Evolutionary conservation across 2,888 invertebrate genomes (phyloP).

Genomic region (Teleogryllus oceanicus): DNA sequence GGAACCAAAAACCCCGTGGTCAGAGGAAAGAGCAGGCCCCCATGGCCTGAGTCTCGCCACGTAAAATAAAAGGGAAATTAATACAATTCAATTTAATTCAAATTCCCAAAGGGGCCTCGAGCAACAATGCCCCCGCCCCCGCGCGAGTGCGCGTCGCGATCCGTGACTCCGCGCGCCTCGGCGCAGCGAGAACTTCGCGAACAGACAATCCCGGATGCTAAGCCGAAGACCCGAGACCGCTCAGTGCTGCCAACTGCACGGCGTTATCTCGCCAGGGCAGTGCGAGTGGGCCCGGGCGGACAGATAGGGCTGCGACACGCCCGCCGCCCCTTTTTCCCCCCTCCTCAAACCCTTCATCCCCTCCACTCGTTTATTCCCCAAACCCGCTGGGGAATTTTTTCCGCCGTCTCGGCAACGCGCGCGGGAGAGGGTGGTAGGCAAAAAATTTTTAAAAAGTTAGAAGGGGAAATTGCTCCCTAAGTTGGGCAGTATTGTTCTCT

Average conservation of each 20-base stretch:
- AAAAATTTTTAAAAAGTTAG: background rate
- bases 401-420: background rate
- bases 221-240: background rate
- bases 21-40: too few relatives aligned
- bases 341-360: background rate
- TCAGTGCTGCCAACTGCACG: slow-evolving; percentile 1
- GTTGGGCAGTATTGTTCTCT: slow-evolving; percentile 18
- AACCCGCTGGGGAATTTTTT: background rate
- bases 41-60: too few relatives aligned
- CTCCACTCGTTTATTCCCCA: background rate
- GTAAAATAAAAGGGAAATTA: too few relatives aligned
- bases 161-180: too few relatives aligned
- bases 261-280: background rate
- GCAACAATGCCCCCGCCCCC: too few relatives aligned
- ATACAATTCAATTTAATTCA: too few relatives aligned
- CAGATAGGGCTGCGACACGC: background rate
- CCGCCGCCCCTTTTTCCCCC: background rate
- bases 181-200: too few relatives aligned
- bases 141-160: too few relatives aligned
- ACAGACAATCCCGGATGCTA: background rate
- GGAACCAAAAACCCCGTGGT: too few relatives aligned
- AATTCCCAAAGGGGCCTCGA: too few relatives aligned
- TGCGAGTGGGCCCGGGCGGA: background rate
- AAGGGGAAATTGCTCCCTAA: background rate
- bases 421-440: background rate